Percentiles rank a stretch among this genome's conserved stretches.
Evolutionary conservation across 2,797 vertebrate genomes (phyloP).

Genomic region (Melanotaenia pygmaea): DNA sequence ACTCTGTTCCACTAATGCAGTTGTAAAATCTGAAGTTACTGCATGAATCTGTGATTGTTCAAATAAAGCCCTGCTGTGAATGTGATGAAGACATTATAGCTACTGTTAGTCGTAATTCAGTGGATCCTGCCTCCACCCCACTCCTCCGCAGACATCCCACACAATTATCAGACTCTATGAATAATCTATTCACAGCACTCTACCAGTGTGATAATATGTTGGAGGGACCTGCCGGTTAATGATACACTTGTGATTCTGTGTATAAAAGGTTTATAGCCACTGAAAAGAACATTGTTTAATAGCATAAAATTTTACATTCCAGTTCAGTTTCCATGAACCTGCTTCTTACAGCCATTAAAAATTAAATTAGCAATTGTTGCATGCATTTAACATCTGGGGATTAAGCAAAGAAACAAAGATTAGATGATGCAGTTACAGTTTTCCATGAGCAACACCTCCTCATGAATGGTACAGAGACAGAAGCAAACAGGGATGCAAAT

Average conservation of each 20-base stretch:
- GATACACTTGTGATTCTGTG: slow-evolving; percentile 66
- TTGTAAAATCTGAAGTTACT: slow-evolving; percentile 22
- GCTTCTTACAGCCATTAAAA: neutral
- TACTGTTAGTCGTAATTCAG: slow-evolving; percentile 55
- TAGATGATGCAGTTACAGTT: slow-evolving; percentile 3
- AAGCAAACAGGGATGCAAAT: neutral
- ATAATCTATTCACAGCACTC: slow-evolving; percentile 76
- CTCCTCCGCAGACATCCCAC: slow-evolving; percentile 75
- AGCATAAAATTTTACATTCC: slow-evolving; percentile 21
- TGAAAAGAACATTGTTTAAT: slow-evolving; percentile 31
- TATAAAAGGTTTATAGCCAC: slow-evolving; percentile 56
- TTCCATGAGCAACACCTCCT: slow-evolving; percentile 1
- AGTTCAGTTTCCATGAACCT: slow-evolving; percentile 1
- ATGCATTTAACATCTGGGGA: neutral
- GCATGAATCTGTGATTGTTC: slow-evolving; percentile 31
- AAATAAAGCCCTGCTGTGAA: slow-evolving; percentile 49
- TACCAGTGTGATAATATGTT: slow-evolving; percentile 67
- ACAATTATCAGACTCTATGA: slow-evolving; percentile 70
- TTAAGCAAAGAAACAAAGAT: neutral
- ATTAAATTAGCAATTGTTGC: neutral
- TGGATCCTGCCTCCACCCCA: slow-evolving; percentile 56
- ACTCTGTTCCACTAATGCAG: slow-evolving; percentile 3
- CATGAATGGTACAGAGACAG: slow-evolving; percentile 5
- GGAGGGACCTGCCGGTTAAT: slow-evolving; percentile 66
- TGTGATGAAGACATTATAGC: slow-evolving; percentile 60